These are phyloP conservation scores for Brachionus asplanchnoidis DNA, from an alignment of 1,140 invertebrate genomes.

Conservation along the genomic window DNA sequence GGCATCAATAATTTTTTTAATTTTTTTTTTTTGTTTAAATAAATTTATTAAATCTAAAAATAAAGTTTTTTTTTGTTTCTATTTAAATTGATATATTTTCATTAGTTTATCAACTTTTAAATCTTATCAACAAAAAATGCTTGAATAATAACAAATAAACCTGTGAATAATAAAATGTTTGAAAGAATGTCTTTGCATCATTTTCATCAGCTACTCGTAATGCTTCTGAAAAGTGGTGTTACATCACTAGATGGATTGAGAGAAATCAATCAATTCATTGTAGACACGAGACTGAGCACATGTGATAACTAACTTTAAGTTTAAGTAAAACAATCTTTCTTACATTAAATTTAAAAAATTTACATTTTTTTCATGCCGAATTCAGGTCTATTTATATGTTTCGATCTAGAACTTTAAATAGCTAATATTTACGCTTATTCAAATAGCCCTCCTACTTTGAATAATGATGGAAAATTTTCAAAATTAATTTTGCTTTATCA, in stretches of 20 bases:
- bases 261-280: neutral
- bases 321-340: neutral
- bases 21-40: neutral
- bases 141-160: neutral
- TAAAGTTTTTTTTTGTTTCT: neutral
- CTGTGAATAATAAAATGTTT: neutral
- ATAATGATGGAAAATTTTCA: neutral
- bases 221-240: neutral
- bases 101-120: neutral
- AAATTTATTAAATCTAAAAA: neutral
- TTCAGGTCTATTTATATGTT: neutral
- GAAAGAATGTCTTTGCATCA: neutral
- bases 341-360: neutral
- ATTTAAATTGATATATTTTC: neutral
- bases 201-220: neutral
- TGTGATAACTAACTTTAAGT: neutral
- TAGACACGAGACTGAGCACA: neutral
- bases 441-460: neutral
- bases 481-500: neutral
- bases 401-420: neutral
- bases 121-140: neutral
- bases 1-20: neutral
- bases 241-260: neutral
- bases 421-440: neutral
- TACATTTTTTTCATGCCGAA: neutral